These are phyloP conservation scores for Athripsodes cinereus DNA, from an alignment of 2,888 invertebrate species.

Conservation along the genomic window DNA sequence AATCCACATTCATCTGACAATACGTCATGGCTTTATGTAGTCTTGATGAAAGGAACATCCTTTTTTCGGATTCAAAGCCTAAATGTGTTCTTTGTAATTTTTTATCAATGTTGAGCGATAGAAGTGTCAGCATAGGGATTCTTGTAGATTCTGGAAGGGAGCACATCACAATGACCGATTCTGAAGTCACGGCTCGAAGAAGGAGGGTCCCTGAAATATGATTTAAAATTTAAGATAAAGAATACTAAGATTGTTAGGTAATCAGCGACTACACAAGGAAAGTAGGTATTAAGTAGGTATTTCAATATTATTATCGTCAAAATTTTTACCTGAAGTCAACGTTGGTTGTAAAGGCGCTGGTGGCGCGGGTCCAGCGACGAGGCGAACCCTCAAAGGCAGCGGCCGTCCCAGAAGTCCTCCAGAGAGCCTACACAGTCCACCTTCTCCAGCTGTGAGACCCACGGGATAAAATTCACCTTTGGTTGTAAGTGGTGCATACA, in stretches of 20 bases:
- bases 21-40: slow-evolving; percentile 59
- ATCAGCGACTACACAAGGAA: too few relatives aligned
- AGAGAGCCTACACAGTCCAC: slow-evolving; percentile 53
- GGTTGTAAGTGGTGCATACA: slow-evolving; percentile 68
- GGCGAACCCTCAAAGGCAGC: slow-evolving; percentile 53
- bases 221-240: not conserved
- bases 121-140: slow-evolving; percentile 44
- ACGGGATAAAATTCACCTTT: slow-evolving; percentile 70
- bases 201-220: slow-evolving; percentile 46
- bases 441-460: slow-evolving; percentile 44
- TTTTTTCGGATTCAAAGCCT: slow-evolving; percentile 56
- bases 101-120: slow-evolving; percentile 41
- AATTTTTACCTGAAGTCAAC: slow-evolving; percentile 22
- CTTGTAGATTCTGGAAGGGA: slow-evolving; percentile 52
- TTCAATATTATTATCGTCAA: too few relatives aligned
- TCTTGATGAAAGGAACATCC: slow-evolving; percentile 58
- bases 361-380: slow-evolving; percentile 55
- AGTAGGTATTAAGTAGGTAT: too few relatives aligned
- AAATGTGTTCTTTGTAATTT: slow-evolving; percentile 52
- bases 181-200: slow-evolving; percentile 55
- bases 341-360: slow-evolving; percentile 30
- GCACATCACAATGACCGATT: slow-evolving; percentile 61
- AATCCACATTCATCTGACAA: slow-evolving; percentile 59
- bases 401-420: slow-evolving; percentile 39
- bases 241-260: too few relatives aligned